Conservation (phyloP, 35 echinoderm and acorn worm genomes). For the Apostichopus japonicus region DNA sequence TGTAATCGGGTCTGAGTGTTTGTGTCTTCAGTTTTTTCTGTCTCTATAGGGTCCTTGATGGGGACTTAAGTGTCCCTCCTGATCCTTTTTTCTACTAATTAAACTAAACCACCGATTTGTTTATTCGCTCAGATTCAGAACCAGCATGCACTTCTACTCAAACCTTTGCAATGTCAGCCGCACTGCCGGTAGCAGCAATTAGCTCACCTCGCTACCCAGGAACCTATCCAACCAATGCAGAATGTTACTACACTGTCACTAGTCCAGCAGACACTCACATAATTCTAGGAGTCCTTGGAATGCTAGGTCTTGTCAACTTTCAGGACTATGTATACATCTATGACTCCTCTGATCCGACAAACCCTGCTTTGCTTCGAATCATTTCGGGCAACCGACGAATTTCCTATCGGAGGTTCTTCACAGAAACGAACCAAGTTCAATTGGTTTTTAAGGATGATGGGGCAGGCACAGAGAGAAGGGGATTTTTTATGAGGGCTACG, state of each 20-base stretch:
- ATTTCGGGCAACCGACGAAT: background rate
- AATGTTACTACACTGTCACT: background rate
- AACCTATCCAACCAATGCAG: background rate
- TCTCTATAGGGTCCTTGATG: no score
- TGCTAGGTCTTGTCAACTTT: background rate
- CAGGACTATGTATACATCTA: conserved; percentile 18
- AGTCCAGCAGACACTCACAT: background rate
- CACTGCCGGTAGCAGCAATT: background rate
- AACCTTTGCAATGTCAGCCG: background rate
- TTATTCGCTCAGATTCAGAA: background rate
- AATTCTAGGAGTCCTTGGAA: background rate
- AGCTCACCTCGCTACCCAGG: background rate
- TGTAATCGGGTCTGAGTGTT: no score
- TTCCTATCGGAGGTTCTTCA: background rate
- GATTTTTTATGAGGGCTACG: background rate
- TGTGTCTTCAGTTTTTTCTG: no score
- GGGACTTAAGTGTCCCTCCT: no score
- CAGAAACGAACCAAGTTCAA: background rate
- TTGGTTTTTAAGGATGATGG: background rate
- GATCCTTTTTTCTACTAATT: no score
- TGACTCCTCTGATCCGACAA: background rate
- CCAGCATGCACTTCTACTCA: background rate
- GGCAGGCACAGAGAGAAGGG: background rate
- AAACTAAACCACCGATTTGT: background rate
- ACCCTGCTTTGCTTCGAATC: background rate